A percentile compares a stretch with the other conserved stretches of the same genome.
phyloP scores from a whole-genome alignment of 2,797 vertebrate genomes.

The Carduelis carduelis region DNA sequence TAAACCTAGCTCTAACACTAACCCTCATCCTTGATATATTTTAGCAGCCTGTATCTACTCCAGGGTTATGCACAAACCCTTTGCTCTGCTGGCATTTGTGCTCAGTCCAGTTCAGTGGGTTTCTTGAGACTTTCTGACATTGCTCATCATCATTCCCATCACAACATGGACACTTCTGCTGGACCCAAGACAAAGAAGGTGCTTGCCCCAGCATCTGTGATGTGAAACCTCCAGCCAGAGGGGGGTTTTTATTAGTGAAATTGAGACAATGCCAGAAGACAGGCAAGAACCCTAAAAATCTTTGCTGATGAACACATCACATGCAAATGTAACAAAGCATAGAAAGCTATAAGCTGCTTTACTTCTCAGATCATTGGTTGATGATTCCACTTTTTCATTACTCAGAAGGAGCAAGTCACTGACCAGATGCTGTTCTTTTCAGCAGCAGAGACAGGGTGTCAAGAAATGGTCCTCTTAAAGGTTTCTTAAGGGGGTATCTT shows the following conservation, averaged over 20 bases:
- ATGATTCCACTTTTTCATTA: background rate
- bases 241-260: background rate
- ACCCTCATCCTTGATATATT: background rate
- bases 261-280: background rate
- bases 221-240: background rate
- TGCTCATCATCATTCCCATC: background rate
- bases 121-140: background rate
- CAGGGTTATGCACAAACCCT: background rate
- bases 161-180: background rate
- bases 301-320: background rate
- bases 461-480: background rate
- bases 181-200: background rate
- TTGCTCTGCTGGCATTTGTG: background rate
- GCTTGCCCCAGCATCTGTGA: background rate
- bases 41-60: background rate
- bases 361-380: background rate
- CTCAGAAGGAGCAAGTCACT: background rate
- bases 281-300: background rate
- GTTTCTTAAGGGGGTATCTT: background rate
- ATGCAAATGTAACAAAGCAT: background rate
- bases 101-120: background rate
- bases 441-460: background rate
- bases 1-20: background rate
- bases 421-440: background rate
- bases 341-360: background rate